phyloP scores from a whole-genome alignment of 2,888 invertebrate species.

The Stictocephala bisonia region DNA sequence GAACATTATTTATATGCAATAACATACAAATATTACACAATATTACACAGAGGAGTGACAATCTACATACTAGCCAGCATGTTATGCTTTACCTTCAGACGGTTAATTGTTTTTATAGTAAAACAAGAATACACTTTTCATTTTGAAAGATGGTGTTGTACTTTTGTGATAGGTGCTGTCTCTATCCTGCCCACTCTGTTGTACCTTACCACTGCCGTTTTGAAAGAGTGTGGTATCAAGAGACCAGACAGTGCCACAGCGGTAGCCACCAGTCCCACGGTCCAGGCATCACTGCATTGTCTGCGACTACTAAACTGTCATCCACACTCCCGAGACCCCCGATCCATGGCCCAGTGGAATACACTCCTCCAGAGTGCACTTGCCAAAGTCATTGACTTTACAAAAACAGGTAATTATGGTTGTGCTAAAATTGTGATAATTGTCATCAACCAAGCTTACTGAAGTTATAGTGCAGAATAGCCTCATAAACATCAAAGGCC shows the following conservation, averaged over 20 bases:
- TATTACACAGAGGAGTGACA: too few species aligned
- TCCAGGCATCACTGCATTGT: slow-evolving; percentile 82
- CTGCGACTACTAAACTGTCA: slow-evolving; percentile 76
- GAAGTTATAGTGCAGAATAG: too few species aligned
- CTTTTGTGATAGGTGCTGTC: slow-evolving; percentile 75
- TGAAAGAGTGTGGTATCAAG: slow-evolving; percentile 83
- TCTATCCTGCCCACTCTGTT: slow-evolving; percentile 91
- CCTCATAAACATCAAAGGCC: too few species aligned
- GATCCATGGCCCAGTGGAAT: slow-evolving; percentile 78
- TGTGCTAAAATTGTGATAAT: too few species aligned
- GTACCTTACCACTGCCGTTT: slow-evolving; percentile 90
- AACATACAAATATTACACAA: too few species aligned
- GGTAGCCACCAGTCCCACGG: slow-evolving; percentile 76
- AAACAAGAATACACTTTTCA: too few species aligned
- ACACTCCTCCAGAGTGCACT: slow-evolving; percentile 87
- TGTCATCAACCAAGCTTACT: too few species aligned
- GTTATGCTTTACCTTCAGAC: too few species aligned
- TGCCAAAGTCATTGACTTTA: slow-evolving; percentile 89
- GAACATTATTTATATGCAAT: too few species aligned
- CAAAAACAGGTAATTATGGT: slow-evolving; percentile 90
- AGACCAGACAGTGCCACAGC: slow-evolving; percentile 68
- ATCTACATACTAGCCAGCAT: too few species aligned
- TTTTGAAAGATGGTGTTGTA: too few species aligned
- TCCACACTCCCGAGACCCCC: slow-evolving; percentile 73
- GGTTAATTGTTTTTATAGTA: too few species aligned